Evolutionary conservation across 2,888 invertebrate species (phyloP).

Genomic region (Cantharis rustica): DNA sequence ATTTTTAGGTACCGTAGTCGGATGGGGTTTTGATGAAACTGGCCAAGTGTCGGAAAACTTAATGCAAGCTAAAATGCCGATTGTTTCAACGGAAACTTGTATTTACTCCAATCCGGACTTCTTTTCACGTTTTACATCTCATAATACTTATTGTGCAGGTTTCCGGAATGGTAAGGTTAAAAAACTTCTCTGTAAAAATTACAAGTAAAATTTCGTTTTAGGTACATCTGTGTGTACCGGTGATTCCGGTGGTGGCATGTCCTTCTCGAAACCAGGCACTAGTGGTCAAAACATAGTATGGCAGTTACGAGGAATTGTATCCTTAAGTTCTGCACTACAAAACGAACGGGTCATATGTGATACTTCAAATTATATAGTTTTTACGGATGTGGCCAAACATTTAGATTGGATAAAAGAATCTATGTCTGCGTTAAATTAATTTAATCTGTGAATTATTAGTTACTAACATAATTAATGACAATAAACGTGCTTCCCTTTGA

Average conservation of each 20-base stretch:
- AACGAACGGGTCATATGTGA: constrained; percentile 62
- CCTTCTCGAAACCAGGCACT: constrained; percentile 45
- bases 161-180: constrained; percentile 44
- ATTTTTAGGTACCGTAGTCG: constrained; percentile 48
- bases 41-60: constrained; percentile 62
- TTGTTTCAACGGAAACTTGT: constrained; percentile 64
- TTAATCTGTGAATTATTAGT: background rate
- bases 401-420: constrained; percentile 55
- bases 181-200: background rate
- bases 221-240: constrained; percentile 64
- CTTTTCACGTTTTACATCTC: constrained; percentile 62
- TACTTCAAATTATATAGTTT: constrained; percentile 64
- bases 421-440: constrained; percentile 38
- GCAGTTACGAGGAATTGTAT: constrained; percentile 60
- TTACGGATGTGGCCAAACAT: constrained; percentile 65
- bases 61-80: constrained; percentile 64
- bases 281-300: constrained; percentile 41
- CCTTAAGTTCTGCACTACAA: constrained; percentile 62
- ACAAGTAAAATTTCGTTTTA: constrained; percentile 39
- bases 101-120: constrained; percentile 65
- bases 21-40: constrained; percentile 62
- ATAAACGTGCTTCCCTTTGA: constrained; percentile 73
- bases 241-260: constrained; percentile 55
- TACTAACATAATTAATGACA: constrained; percentile 62
- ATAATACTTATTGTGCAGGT: constrained; percentile 57